phyloP scores from a whole-genome alignment of 2,113 vertebrate genomes.

The Podilymbus podiceps region DNA sequence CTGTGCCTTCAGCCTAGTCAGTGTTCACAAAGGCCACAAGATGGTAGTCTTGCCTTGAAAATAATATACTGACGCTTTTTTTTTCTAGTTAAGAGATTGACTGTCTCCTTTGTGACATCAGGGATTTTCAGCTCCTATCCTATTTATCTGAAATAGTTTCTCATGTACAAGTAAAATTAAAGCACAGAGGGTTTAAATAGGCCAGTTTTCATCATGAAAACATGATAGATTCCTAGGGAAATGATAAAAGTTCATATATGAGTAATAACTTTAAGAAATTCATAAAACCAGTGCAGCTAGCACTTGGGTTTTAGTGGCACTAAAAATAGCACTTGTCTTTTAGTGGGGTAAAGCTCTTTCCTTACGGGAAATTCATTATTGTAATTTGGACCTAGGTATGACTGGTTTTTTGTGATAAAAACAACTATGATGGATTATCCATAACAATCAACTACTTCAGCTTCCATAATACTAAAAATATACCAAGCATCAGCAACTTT shows the following conservation, averaged over 20 bases:
- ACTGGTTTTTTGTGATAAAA: background rate
- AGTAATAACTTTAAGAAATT: background rate
- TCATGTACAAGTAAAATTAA: background rate
- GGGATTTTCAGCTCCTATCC: background rate
- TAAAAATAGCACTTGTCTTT: background rate
- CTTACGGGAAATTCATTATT: background rate
- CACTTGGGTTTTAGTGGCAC: background rate
- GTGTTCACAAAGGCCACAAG: background rate
- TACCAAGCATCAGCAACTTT: background rate
- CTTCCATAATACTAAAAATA: background rate
- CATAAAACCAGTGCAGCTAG: background rate
- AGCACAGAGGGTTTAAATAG: background rate
- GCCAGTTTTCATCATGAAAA: background rate
- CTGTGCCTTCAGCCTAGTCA: background rate
- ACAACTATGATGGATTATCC: background rate
- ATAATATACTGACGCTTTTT: fast-evolving
- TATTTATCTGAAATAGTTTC: background rate
- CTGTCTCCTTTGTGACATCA: background rate
- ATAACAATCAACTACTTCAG: background rate
- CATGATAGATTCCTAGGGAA: background rate
- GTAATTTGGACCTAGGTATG: background rate
- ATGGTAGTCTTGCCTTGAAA: constrained; percentile 17
- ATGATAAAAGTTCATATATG: background rate
- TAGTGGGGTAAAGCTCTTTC: background rate
- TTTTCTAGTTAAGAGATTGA: background rate